Evolutionary conservation across 2,113 vertebrate genomes (phyloP).

Genomic region (Pseudorhombus dupliciocellatus): DNA sequence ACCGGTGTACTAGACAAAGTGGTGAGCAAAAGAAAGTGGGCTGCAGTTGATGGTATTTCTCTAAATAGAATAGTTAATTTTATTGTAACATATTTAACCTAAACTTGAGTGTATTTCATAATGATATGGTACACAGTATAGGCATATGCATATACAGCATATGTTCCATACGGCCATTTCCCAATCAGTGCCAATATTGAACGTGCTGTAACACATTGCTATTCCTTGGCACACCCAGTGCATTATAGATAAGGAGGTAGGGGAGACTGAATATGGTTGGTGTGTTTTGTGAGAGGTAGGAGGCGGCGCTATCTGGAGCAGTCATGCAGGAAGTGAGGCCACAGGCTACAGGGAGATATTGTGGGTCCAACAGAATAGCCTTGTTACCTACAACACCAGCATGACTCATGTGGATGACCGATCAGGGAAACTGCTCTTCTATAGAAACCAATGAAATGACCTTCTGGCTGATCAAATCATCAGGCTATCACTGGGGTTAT

Average conservation of each 20-base stretch:
- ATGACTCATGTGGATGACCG: conserved; percentile 36
- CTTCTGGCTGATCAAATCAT: conserved; percentile 10
- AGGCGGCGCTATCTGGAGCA: conserved; percentile 47
- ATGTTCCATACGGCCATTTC: conserved; percentile 9
- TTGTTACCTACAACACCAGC: conserved; percentile 49
- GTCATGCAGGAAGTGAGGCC: conserved; percentile 52
- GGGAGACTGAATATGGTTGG: conserved; percentile 16
- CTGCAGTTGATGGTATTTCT: not conserved
- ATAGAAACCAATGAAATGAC: conserved; percentile 33
- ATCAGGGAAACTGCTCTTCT: conserved; percentile 23
- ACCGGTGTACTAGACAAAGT: not conserved
- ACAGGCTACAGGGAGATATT: conserved; percentile 63
- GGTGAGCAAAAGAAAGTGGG: not conserved
- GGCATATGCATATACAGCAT: not conserved
- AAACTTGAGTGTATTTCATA: not conserved
- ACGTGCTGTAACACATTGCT: conserved; percentile 6
- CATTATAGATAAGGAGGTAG: conserved; percentile 14
- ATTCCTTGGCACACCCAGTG: conserved; percentile 8
- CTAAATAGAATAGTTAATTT: not conserved
- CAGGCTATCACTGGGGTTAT: not conserved
- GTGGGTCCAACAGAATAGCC: conserved; percentile 65
- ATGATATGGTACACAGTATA: not conserved
- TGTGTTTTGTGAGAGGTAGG: conserved; percentile 16
- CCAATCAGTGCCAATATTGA: not conserved
- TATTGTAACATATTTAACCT: not conserved